Conservation (phyloP, 2,797 vertebrate genomes). For the Microtus californicus region DNA sequence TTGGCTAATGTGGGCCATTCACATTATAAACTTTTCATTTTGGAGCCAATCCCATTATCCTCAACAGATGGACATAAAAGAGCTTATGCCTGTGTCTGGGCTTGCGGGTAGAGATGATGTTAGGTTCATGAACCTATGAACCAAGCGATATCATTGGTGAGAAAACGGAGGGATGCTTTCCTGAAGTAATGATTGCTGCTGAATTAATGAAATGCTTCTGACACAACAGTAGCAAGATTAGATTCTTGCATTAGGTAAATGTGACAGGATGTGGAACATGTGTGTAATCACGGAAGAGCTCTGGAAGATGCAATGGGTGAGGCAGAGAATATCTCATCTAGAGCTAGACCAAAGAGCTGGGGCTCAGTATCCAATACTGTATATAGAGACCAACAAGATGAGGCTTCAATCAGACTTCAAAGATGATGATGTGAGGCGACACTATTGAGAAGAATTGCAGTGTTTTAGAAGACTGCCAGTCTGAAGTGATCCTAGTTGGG, state of each 20-base stretch:
- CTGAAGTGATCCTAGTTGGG: constrained; percentile 34
- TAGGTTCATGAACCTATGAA: not conserved
- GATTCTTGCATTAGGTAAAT: not conserved
- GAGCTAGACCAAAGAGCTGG: not conserved
- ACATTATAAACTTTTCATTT: constrained; percentile 12
- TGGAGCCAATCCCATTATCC: not conserved
- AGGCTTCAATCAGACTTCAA: constrained; percentile 59
- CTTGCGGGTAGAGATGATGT: not conserved
- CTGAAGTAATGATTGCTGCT: not conserved
- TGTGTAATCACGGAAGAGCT: not conserved
- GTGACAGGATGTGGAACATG: not conserved
- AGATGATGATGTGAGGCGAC: constrained; percentile 36
- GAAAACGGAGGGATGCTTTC: not conserved
- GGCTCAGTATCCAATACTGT: not conserved
- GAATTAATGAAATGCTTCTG: not conserved
- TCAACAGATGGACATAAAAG: not conserved
- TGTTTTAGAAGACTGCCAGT: constrained; percentile 51
- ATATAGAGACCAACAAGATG: constrained; percentile 20
- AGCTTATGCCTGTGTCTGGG: not conserved
- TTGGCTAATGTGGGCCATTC: not conserved
- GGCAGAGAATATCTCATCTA: not conserved
- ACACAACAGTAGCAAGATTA: not conserved
- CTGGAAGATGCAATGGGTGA: not conserved
- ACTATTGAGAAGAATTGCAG: constrained; percentile 53
- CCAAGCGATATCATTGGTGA: not conserved